phyloP scores from a whole-genome alignment of 1,140 invertebrate genomes.

The Bemisia tabaci region DNA sequence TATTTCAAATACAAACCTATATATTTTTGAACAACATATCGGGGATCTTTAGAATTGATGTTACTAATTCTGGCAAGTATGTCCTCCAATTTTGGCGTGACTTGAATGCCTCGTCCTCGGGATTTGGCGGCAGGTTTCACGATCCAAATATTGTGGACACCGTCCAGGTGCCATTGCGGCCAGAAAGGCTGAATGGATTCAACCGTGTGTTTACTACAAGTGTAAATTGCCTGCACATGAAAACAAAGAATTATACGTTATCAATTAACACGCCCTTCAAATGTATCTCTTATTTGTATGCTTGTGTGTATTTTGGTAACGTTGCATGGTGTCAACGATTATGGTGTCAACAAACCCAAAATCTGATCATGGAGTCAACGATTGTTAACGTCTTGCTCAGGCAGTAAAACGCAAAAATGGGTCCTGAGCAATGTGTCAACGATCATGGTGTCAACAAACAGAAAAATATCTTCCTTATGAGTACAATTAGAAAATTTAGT shows the following conservation, averaged over 20 bases:
- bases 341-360: no score
- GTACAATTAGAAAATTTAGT: no score
- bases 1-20: slow-evolving; percentile 78
- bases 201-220: slow-evolving; percentile 37
- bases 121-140: slow-evolving; percentile 90
- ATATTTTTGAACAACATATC: slow-evolving; percentile 90
- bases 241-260: background rate
- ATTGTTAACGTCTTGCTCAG: no score
- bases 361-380: no score
- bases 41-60: slow-evolving; percentile 44
- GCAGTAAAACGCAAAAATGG: no score
- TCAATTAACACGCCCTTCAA: no score
- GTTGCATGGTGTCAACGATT: no score
- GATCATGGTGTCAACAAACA: no score
- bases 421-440: no score
- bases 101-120: slow-evolving; percentile 73
- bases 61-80: slow-evolving; percentile 58
- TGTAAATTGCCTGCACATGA: slow-evolving; percentile 32
- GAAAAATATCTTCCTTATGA: no score
- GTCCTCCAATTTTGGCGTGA: slow-evolving; percentile 74
- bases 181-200: slow-evolving; percentile 47
- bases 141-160: slow-evolving; percentile 82
- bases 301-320: no score
- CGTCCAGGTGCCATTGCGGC: slow-evolving; percentile 72
- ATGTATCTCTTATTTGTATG: no score